Evolutionary conservation across 2,113 vertebrate species (phyloP), one percentile per base, ranked within the genome.

Genomic region (Arvicanthis niloticus): DNA sequence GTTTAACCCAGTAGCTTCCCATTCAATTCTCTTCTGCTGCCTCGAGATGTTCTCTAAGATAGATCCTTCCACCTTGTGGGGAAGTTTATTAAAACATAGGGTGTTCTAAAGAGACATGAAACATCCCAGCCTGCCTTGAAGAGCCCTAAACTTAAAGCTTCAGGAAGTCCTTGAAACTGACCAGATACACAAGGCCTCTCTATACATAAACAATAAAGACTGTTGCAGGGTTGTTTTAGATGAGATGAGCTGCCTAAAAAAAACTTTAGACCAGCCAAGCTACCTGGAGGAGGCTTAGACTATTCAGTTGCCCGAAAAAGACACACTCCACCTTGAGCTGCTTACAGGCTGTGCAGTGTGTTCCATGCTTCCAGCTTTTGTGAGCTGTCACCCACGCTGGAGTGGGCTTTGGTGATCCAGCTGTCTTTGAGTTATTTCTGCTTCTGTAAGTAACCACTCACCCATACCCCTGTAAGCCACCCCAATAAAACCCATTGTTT

Each of bases 1-100:
- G 93, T 89, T 94, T 34, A 68, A 88, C 56, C 51, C 8, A 75
- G 21, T 80, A 80, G 72, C 84, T 95, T 65, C 68, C 81, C 93
- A 67, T 72, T 89, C 76, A 67, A n/a, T 67, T 85, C 21, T 87
- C 17, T 85, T 93, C 31, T 65, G n/a, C 42, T 26, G 37, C n/a
- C 3, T 82, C 26, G 80, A 0, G 11, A 40, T 6, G 7, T 60
- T 58, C 22, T 82, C 53, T 62, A 58, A 60, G 56, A 60, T 42
- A 42, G 26, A 84, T 62, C n/a, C 21, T 84, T 84, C 56, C 24
- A 17, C 7, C 24, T 84, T 42, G 80, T 34, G 17, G 1, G 31
- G 77, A 80, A 56, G 51, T 21, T 26, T n/a, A 60, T 24, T 82
- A 40, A 60, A 12, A 60, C 53, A 24, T 1, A 0, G 78, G 11